A percentile compares a stretch with the other conserved stretches of the same genome.
Evolutionary conservation across 2,797 vertebrate species (phyloP).

Genomic region (Falco peregrinus): DNA sequence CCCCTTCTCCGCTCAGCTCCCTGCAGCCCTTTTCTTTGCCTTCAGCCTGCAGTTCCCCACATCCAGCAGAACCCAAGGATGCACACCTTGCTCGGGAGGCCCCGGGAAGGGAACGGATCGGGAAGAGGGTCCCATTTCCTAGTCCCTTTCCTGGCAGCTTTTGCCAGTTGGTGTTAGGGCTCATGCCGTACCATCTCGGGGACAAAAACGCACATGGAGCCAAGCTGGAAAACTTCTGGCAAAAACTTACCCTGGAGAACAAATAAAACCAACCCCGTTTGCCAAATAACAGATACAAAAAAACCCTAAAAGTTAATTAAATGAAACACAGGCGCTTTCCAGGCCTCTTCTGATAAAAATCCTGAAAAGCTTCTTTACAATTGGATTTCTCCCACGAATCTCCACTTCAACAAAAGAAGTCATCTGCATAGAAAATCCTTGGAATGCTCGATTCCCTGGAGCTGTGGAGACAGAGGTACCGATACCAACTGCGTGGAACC

Average conservation of each 20-base stretch:
- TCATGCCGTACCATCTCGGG: accelerated
- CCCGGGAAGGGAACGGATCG: accelerated
- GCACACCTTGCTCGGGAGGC: too few species aligned
- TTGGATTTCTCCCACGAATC: background rate
- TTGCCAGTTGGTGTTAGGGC: accelerated
- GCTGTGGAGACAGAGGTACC: background rate
- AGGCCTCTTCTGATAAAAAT: background rate
- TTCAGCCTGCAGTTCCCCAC: background rate
- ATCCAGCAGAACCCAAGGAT: background rate
- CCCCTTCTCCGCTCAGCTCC: background rate
- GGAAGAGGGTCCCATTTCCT: accelerated
- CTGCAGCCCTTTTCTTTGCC: accelerated
- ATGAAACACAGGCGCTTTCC: background rate
- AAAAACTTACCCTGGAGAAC: background rate
- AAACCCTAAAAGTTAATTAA: background rate
- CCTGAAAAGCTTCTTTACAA: background rate
- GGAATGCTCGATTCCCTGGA: background rate
- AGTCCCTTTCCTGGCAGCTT: background rate
- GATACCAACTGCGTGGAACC: background rate
- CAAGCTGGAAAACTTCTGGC: background rate
- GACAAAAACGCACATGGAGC: background rate
- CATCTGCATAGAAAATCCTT: background rate
- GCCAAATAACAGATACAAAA: background rate
- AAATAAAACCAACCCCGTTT: background rate
- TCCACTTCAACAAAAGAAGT: background rate